Conservation (phyloP, 1,140 invertebrate species). For the Linepithema humile region DNA sequence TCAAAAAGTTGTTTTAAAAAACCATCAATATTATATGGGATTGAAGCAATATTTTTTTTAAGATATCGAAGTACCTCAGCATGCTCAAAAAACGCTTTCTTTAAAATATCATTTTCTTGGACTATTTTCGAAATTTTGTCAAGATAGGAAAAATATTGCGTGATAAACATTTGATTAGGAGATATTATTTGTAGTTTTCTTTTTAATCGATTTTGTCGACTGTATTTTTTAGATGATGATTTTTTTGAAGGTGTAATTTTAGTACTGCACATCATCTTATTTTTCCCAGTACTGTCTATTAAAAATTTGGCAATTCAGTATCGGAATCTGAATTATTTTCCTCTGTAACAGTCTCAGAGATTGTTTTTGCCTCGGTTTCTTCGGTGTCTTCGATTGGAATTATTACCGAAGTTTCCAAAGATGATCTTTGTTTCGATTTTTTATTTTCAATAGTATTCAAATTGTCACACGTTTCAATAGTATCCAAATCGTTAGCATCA, state of each 20-base stretch:
- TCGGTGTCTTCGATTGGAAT: background rate
- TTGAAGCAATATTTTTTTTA: background rate
- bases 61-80: background rate
- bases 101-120: background rate
- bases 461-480: background rate
- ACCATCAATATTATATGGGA: background rate
- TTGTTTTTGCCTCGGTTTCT: background rate
- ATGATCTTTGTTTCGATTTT: background rate
- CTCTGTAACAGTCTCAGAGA: background rate
- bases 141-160: background rate
- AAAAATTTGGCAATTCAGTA: background rate
- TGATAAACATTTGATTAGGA: background rate
- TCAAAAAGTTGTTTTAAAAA: background rate
- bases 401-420: background rate
- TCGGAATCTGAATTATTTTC: background rate
- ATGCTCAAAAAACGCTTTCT: background rate
- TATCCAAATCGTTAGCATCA: background rate
- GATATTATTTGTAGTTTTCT: background rate
- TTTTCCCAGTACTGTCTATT: background rate
- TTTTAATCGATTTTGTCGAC: constrained; percentile 4
- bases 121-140: constrained; percentile 1
- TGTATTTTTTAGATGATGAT: background rate
- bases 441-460: background rate
- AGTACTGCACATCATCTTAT: background rate
- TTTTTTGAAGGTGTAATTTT: background rate